phyloP scores from a whole-genome alignment of 2,888 invertebrate genomes.

The Fissipunctia ypsillon region DNA sequence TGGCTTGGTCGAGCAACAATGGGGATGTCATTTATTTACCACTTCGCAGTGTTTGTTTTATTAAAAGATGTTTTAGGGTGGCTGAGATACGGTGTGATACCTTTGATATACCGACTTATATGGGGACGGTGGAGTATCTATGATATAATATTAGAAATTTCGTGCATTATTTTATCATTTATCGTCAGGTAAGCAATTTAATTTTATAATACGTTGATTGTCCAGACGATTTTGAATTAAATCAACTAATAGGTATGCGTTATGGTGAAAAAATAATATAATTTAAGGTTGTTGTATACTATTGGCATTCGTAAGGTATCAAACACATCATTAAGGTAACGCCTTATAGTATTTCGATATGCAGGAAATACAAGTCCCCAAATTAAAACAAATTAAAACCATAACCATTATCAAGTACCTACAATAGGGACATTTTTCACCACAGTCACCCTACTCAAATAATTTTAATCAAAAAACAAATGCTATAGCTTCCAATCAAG shows the following conservation, averaged over 20 bases:
- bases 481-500: slow-evolving; percentile 68
- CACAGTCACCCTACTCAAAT: slow-evolving; percentile 45
- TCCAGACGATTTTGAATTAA: not conserved
- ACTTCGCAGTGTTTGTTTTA: slow-evolving; percentile 62
- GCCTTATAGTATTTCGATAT: not conserved
- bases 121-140: not conserved
- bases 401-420: slow-evolving; percentile 26
- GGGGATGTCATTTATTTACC: slow-evolving; percentile 58
- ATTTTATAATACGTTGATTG: not conserved
- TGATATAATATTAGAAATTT: not conserved
- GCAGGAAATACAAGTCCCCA: not conserved
- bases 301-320: not conserved
- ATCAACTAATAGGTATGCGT: too few relatives aligned
- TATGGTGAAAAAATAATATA: not conserved
- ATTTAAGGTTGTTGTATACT: not conserved
- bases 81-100: not conserved
- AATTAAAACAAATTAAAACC: slow-evolving; percentile 39
- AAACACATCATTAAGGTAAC: too few relatives aligned
- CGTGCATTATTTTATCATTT: not conserved
- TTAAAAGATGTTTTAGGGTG: slow-evolving; percentile 35
- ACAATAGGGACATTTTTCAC: not conserved
- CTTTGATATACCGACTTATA: not conserved
- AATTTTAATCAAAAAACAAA: slow-evolving; percentile 65
- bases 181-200: too few relatives aligned
- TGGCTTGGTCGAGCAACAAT: slow-evolving; percentile 50